phyloP scores from a whole-genome alignment of 2,888 invertebrate species.

The Scotopteryx bipunctaria region DNA sequence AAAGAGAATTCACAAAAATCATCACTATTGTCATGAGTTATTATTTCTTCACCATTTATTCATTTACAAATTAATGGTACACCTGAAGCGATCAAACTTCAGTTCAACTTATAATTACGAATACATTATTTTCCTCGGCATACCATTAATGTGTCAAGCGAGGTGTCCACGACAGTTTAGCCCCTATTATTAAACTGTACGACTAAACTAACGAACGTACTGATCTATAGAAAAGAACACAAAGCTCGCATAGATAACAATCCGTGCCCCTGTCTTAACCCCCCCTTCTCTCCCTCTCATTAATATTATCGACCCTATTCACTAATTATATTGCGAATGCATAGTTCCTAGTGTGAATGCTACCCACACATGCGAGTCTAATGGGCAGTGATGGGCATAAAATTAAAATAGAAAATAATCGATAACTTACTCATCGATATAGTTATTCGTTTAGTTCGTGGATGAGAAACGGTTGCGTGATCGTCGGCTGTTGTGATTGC shows the following conservation, averaged over 20 bases:
- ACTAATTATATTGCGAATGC: slow-evolving; percentile 84
- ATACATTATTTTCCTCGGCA: slow-evolving; percentile 64
- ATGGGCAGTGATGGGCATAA: slow-evolving; percentile 69
- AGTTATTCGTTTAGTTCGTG: slow-evolving; percentile 70
- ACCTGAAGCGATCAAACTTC: slow-evolving; percentile 48
- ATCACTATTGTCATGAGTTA: slow-evolving; percentile 8
- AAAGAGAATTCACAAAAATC: not conserved
- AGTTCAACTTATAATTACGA: slow-evolving; percentile 72
- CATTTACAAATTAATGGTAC: slow-evolving; percentile 28
- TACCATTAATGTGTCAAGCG: slow-evolving; percentile 75
- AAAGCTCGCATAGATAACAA: slow-evolving; percentile 81
- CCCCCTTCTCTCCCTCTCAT: slow-evolving; percentile 77
- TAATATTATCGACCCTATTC: slow-evolving; percentile 81
- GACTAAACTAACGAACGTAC: slow-evolving; percentile 77
- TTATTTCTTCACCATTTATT: slow-evolving; percentile 14
- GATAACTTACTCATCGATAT: slow-evolving; percentile 61
- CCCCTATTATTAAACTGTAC: slow-evolving; percentile 79
- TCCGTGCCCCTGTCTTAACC: slow-evolving; percentile 58
- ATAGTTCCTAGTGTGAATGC: slow-evolving; percentile 44
- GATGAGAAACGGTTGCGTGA: slow-evolving; percentile 62
- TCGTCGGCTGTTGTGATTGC: slow-evolving; percentile 66
- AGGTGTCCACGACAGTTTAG: slow-evolving; percentile 74
- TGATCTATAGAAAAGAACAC: slow-evolving; percentile 75
- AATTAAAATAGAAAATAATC: slow-evolving; percentile 69
- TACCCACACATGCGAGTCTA: slow-evolving; percentile 49